Percentiles rank a stretch among this genome's conserved stretches.
Conservation (phyloP, 2,797 vertebrate species). For the Esox lucius region DNA sequence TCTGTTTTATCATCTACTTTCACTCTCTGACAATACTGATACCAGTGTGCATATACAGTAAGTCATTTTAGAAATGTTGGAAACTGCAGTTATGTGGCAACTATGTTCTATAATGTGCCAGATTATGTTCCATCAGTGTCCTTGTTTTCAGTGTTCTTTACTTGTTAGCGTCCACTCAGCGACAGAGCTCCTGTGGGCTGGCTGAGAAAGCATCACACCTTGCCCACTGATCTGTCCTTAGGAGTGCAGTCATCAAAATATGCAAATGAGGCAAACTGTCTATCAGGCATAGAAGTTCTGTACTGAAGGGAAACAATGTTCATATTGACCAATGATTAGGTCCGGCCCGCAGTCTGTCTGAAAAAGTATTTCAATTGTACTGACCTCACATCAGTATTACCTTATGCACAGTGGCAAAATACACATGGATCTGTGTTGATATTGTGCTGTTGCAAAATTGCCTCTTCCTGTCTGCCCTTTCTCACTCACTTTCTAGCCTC, state of each 20-base stretch:
- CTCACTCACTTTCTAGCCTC: neutral
- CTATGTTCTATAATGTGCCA: slow-evolving; percentile 64
- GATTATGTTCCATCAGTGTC: slow-evolving; percentile 61
- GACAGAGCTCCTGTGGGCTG: slow-evolving; percentile 70
- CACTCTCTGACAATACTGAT: neutral
- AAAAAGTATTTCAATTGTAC: neutral
- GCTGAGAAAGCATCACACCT: slow-evolving; percentile 72
- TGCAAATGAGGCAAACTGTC: slow-evolving; percentile 14
- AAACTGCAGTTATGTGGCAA: neutral
- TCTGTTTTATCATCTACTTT: too few species aligned
- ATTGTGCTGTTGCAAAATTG: neutral
- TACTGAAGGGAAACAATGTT: neutral
- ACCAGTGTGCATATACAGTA: neutral
- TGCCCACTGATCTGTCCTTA: slow-evolving; percentile 70
- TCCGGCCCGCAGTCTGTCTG: neutral
- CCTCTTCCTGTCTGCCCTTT: neutral
- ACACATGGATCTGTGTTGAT: neutral
- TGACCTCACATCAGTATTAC: neutral
- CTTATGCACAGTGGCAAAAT: neutral
- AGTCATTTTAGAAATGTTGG: neutral
- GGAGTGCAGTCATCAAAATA: slow-evolving; percentile 61
- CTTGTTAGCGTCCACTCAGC: slow-evolving; percentile 67
- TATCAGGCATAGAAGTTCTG: neutral
- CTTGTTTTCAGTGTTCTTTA: slow-evolving; percentile 67
- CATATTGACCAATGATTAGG: neutral